Evolutionary conservation across 1,140 invertebrate genomes (phyloP), one percentile per base, ranked within the genome.

Genomic region (Coptotermes formosanus): DNA sequence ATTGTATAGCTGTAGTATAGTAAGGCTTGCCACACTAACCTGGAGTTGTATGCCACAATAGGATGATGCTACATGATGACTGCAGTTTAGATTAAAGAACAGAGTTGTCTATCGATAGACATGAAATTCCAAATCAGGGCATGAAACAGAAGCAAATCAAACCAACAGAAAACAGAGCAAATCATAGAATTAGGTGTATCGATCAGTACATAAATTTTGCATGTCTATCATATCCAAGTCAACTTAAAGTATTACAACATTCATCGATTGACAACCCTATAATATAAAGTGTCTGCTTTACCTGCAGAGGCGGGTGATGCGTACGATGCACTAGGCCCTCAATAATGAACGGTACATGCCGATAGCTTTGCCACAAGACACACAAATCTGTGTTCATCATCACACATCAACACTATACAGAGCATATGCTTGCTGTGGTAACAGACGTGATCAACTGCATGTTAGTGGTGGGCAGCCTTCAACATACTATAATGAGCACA

Each of bases 1-100:
- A 75, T 2, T 75, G 64, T 30, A 75, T 30, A 75, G 52, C 19
- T 55, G 52, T 55, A 55, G 2, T 55, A 55, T 2, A 48, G 45
- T 75, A 75, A 75, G 64, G 64, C 64, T 75, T 75, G 64, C 64
- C 64, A 75, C 64, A 75, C 64, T 75, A 75, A 75, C 64, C 64
- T 75, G 64, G n/a, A 75, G 64, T 75, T 75, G 25, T 75, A 75
- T 75, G 19, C 52, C 52, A 55, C 11, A 19, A 55, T 21, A 75
- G 25, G 64, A n/a, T 75, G 64, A 30, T 75, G n/a, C 64, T 75
- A 75, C 30, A 14, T 75, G 64, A n/a, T 23, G 59, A 75, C n/a
- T 75, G 64, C 14, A 75, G 64, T 8, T 75, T 30, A 75, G 64
- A 75, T n/a, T 75, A 75, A 14, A 75, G n/a, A 55, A 75, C 64